Evolutionary conservation across 37 sponge, comb jelly and placozoan species (phyloP).

Genomic region (Cladorhizidae sp.): DNA sequence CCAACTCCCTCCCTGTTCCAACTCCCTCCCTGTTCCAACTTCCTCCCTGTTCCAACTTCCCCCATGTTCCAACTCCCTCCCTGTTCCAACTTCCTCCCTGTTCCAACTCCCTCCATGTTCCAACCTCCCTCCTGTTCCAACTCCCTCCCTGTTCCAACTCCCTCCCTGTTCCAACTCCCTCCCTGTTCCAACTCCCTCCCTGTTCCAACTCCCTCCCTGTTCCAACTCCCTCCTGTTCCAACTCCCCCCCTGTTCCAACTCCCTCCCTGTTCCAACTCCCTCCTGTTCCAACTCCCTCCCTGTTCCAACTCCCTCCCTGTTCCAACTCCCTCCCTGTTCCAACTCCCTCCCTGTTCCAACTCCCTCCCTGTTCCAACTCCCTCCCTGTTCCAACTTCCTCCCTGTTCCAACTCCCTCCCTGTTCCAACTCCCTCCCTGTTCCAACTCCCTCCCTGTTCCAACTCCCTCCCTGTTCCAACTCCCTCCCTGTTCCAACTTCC

Average conservation of each 20-base stretch:
- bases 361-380: conserved; percentile 64
- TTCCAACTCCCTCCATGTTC: no score
- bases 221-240: conserved; percentile 90
- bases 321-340: conserved; percentile 95
- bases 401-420: background rate
- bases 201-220: background rate
- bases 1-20: no score
- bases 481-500: no score
- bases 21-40: no score
- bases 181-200: conserved; percentile 55
- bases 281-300: conserved; percentile 63
- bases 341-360: background rate
- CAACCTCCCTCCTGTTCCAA: no score
- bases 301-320: background rate
- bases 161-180: conserved; percentile 73
- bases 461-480: conserved; percentile 51
- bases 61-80: no score
- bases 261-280: conserved; percentile 71
- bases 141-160: background rate
- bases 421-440: conserved; percentile 93
- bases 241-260: background rate
- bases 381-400: conserved; percentile 76
- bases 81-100: no score
- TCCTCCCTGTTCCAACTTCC: no score
- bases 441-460: background rate